Evolutionary conservation across 2,797 vertebrate species (phyloP), one percentile per base, ranked within the genome.

Genomic region (Betta splendens): DNA sequence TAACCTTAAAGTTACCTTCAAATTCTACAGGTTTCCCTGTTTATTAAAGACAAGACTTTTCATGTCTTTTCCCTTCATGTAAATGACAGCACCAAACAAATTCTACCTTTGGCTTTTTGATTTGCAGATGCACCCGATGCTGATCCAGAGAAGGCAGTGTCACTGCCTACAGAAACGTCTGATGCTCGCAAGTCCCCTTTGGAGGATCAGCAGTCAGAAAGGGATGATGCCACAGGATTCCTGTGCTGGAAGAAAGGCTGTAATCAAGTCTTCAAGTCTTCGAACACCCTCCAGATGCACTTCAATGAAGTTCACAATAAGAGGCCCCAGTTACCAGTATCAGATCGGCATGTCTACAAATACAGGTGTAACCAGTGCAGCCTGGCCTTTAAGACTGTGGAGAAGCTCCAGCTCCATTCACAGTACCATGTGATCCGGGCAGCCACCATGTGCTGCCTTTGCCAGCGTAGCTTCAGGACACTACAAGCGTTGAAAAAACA

Each of bases 241-340:
- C 89, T 99, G 32, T 99, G 98, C 83, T 99, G 98, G 98, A 99
- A 99, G 89, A 99, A 99, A 84, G 98, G 97, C 73, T 99, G 97
- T 75, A 98, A 95, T 91, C 98, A 99, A 90, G 92, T 96, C 62
- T 99, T 98, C 81, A 98, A 97, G 84, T 97, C 94, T 50, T 98
- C 97, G 0, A 94, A 94, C 26, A 94, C 97, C 43, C 95, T 99
- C 61, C 98, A 99, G 89, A 92, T 94, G 16, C 98, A 99, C 79
- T 99, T 99, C 92, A 98, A 94, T 1, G 97, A 99, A 56, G 93
- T 94, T 60, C 98, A 99, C 5, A 94, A 95, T 83, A 99, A 99
- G 91, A 93, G 98, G 81, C 95, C 96, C 9, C 98, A 99, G 65
- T 84, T 99, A 80, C 97, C 97, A 0, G 97, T 99, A 21, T 99